These are phyloP conservation scores for Linnaemya vulpina DNA, from an alignment of 2,888 invertebrate genomes.

Conservation along the genomic window DNA sequence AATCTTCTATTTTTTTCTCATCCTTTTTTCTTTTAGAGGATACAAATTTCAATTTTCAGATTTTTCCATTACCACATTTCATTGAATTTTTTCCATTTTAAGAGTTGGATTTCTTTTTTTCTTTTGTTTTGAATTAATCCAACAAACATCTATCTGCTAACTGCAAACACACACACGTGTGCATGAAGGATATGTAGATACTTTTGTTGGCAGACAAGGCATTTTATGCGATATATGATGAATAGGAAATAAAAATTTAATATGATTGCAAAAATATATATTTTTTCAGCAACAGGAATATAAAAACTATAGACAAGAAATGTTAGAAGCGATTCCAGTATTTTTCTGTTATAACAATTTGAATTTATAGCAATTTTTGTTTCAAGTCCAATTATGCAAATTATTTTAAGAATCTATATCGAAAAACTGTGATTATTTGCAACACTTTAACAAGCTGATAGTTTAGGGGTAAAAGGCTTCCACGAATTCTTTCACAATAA, in stretches of 20 bases:
- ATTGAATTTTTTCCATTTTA: slow-evolving; percentile 25
- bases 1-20: slow-evolving; percentile 24
- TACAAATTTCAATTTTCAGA: slow-evolving; percentile 68
- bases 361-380: background rate
- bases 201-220: background rate
- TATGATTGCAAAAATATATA: slow-evolving; percentile 53
- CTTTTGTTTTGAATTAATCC: slow-evolving; percentile 47
- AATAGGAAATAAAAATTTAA: slow-evolving; percentile 45
- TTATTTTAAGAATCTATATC: too few relatives aligned
- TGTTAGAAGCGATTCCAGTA: background rate
- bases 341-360: background rate
- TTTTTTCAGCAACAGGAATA: slow-evolving; percentile 7
- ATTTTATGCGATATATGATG: slow-evolving; percentile 17
- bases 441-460: too few relatives aligned
- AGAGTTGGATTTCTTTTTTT: slow-evolving; percentile 27
- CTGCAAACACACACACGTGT: slow-evolving; percentile 27
- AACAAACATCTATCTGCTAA: slow-evolving; percentile 43
- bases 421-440: too few relatives aligned
- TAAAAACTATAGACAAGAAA: background rate
- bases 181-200: background rate
- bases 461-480: too few relatives aligned
- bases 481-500: too few relatives aligned
- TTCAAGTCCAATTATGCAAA: background rate
- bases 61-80: slow-evolving; percentile 63
- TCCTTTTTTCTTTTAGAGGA: slow-evolving; percentile 42